phyloP scores from a whole-genome alignment of 2,888 invertebrate genomes.

The Callinectes sapidus region DNA sequence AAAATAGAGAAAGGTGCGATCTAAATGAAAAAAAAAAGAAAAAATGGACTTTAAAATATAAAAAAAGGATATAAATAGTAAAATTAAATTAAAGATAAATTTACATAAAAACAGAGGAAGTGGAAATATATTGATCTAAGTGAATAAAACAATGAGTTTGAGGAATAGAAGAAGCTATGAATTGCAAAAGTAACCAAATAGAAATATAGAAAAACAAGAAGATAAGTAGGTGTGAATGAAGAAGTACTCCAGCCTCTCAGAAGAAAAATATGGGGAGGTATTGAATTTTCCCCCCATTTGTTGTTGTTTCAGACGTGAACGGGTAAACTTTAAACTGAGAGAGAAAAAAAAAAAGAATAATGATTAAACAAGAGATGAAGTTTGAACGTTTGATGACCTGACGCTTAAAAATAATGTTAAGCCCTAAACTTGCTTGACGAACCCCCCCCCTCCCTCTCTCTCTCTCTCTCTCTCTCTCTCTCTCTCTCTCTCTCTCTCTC shows the following conservation, averaged over 20 bases:
- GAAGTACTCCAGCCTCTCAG: not conserved
- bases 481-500: not conserved
- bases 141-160: no score
- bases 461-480: conserved; percentile 3
- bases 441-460: no score
- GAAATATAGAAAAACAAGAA: not conserved
- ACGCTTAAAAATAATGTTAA: no score
- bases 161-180: no score
- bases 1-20: not conserved
- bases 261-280: not conserved
- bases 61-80: not conserved
- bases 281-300: no score
- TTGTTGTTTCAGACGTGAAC: no score
- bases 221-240: not conserved
- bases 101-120: not conserved
- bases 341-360: no score
- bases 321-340: no score
- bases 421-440: no score
- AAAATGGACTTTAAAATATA: not conserved
- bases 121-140: not conserved
- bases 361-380: no score
- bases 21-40: not conserved
- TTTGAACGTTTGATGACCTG: no score
- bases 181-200: no score
- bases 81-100: not conserved